Evolutionary conservation across 2,888 invertebrate genomes (phyloP).

Genomic region (Fragum fragum): DNA sequence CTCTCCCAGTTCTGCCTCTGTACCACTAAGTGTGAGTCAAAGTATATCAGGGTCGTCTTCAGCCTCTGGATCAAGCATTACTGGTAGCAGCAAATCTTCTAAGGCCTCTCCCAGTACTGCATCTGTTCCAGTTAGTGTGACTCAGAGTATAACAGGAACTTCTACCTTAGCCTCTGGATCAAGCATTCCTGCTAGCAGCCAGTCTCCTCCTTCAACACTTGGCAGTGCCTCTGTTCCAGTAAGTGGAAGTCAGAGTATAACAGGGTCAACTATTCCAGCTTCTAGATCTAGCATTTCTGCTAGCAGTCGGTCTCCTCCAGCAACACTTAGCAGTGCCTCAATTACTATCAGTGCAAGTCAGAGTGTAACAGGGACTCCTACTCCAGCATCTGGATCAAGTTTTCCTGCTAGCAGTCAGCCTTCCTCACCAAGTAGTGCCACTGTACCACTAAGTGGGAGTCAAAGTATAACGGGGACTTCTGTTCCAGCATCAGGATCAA

Average conservation of each 20-base stretch:
- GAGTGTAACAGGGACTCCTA: neutral
- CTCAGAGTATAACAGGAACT: neutral
- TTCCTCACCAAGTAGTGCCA: neutral
- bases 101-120: neutral
- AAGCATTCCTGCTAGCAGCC: neutral
- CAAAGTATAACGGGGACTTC: neutral
- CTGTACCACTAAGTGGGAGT: neutral
- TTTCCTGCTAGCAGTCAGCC: neutral
- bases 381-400: neutral
- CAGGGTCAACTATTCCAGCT: neutral
- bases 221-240: neutral
- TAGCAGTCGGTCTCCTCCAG: neutral
- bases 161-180: neutral
- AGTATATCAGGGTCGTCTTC: neutral
- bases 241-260: neutral
- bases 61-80: neutral
- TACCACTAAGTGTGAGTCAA: neutral
- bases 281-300: neutral
- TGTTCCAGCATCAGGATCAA: neutral
- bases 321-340: neutral
- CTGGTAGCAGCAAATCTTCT: neutral
- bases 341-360: neutral
- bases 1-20: neutral
- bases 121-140: neutral
- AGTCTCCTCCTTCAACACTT: neutral